A percentile compares a stretch with the other conserved stretches of the same genome.
Conservation (phyloP, 2,113 vertebrate genomes). For the Myanophis thanlyinensis region DNA sequence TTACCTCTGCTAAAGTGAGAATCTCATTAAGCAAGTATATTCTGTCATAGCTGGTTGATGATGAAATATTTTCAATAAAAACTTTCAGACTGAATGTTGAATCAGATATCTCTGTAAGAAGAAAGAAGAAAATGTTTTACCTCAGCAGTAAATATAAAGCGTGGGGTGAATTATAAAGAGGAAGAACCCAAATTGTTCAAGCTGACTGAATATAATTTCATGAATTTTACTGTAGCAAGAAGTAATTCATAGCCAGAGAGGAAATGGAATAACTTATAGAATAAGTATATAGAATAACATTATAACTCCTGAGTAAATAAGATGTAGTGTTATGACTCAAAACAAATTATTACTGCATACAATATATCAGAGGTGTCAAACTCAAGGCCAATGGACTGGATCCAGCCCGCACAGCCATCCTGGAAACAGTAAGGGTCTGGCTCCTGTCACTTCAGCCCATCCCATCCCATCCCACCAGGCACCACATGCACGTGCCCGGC, state of each 20-base stretch:
- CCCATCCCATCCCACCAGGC: too few relatives aligned
- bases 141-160: neutral
- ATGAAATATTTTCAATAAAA: constrained; percentile 37
- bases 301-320: too few relatives aligned
- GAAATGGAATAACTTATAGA: neutral
- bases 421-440: too few relatives aligned
- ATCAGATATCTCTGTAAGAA: constrained; percentile 39
- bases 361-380: too few relatives aligned
- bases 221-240: neutral
- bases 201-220: neutral
- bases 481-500: too few relatives aligned
- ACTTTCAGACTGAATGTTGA: constrained; percentile 44
- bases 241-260: neutral
- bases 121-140: constrained; percentile 3
- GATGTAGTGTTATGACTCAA: neutral
- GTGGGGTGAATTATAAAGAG: neutral
- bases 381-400: too few relatives aligned
- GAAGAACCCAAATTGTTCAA: neutral
- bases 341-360: neutral
- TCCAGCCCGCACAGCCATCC: too few relatives aligned
- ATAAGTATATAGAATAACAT: neutral
- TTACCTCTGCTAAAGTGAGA: constrained; percentile 69
- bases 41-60: constrained; percentile 53
- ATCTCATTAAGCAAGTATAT: constrained; percentile 51
- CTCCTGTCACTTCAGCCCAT: too few relatives aligned